phyloP scores from a whole-genome alignment of 2,797 vertebrate species.

The Caiman crocodilus region DNA sequence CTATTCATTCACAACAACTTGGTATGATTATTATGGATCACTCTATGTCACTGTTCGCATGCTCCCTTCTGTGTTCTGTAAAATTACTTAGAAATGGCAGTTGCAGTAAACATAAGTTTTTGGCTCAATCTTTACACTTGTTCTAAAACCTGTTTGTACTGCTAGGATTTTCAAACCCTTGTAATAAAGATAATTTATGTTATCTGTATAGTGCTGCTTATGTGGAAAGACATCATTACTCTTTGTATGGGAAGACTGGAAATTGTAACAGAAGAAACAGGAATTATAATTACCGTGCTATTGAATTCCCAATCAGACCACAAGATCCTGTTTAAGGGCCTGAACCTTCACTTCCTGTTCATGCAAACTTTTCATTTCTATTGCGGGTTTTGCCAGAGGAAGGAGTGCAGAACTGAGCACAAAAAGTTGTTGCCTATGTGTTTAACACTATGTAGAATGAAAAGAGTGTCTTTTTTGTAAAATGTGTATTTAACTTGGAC shows the following conservation, averaged over 20 bases:
- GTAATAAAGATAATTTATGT: conserved; percentile 27
- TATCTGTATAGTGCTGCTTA: conserved; percentile 16
- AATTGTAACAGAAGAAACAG: conserved; percentile 11
- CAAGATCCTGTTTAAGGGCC: conserved; percentile 4
- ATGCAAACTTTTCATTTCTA: neutral
- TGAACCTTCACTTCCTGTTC: conserved; percentile 6
- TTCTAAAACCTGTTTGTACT: conserved; percentile 34
- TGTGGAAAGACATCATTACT: neutral
- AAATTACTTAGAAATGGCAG: conserved; percentile 37
- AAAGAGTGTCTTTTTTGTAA: neutral
- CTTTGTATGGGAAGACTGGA: neutral
- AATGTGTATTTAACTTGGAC: neutral
- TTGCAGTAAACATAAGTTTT: neutral
- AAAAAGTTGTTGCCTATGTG: neutral
- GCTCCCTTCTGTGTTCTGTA: conserved; percentile 26
- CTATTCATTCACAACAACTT: conserved; percentile 54
- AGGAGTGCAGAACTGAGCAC: conserved; percentile 28
- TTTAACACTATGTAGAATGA: neutral
- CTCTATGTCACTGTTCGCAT: conserved; percentile 4
- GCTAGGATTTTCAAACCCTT: conserved; percentile 29
- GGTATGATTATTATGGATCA: conserved; percentile 30
- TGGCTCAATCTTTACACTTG: conserved; percentile 30
- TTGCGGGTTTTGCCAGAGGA: conserved; percentile 5
- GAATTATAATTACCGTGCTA: conserved; percentile 4
- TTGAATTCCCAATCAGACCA: conserved; percentile 42